These are phyloP conservation scores for Drosophila stalkeri DNA, from an alignment of 2,888 invertebrate genomes.

Conservation along the genomic window DNA sequence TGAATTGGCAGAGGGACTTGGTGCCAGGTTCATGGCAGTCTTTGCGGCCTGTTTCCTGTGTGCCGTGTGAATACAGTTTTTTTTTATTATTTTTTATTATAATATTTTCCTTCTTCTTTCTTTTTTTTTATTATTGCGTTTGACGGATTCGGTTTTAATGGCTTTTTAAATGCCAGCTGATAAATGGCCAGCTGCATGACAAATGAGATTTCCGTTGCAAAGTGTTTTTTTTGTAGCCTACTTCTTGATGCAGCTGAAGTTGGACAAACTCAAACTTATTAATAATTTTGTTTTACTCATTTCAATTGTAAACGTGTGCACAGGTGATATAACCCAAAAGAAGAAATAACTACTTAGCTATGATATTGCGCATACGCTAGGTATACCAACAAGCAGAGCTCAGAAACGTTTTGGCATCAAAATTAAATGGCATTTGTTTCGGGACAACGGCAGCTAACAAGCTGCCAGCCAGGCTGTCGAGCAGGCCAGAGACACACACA, in stretches of 20 bases:
- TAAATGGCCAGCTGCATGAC: constrained; percentile 78
- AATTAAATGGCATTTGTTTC: constrained; percentile 70
- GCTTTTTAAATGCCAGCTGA: constrained; percentile 81
- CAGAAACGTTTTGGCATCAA: constrained; percentile 58
- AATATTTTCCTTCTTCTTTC: constrained; percentile 3
- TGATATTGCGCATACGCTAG: constrained; percentile 52
- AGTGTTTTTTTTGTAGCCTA: constrained; percentile 44
- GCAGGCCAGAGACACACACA: constrained; percentile 13
- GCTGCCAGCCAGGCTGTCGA: constrained; percentile 43
- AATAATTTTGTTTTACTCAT: constrained; percentile 50
- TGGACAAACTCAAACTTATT: constrained; percentile 52
- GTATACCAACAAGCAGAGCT: constrained; percentile 14
- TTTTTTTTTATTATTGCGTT: constrained; percentile 46
- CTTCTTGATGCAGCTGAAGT: constrained; percentile 31
- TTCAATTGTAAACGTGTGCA: constrained; percentile 19
- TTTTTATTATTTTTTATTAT: constrained; percentile 17
- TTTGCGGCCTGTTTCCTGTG: constrained; percentile 44
- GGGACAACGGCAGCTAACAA: constrained; percentile 51
- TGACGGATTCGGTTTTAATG: constrained; percentile 81
- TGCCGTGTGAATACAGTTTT: constrained; percentile 16
- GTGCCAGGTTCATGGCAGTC: constrained; percentile 35
- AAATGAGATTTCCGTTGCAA: constrained; percentile 73
- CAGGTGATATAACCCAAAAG: neutral
- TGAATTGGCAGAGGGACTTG: constrained; percentile 60
- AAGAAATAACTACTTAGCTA: neutral